Base-by-base conservation (phyloP, 2,888 invertebrate species). In the Tromatobia lineatoria region DNA sequence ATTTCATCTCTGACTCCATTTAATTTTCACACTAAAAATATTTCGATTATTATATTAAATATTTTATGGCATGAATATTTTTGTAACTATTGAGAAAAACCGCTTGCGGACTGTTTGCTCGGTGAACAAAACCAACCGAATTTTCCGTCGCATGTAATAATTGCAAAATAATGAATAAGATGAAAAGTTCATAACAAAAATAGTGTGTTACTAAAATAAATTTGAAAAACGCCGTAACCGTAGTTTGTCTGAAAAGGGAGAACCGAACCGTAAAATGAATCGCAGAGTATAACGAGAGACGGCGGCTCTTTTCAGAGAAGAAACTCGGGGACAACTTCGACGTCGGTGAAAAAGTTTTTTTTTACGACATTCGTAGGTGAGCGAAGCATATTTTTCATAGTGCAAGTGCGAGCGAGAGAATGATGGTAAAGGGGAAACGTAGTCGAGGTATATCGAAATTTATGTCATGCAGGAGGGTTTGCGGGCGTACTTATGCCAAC, bases 321-420 rank as follows among this genome's bases (percentile, higher is more conserved):
- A 81, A 83, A 80, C 81, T 85, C 83, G 57, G 75, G 59, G 75
- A 80, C 78, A 75, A 81, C 79, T 81, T 83, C 67, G 80, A 81
- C 76, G 78, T 81, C 73, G 81, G 66, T 81, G 73, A 73, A 83
- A 85, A 81, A 76, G 20, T 59, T 52, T 82, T 79, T 76, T 86
- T 86, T 86, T 82, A 86, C 84, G 86, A 82, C 80, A 82, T 67
- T 86, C 77, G 86, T 86, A 77, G 84, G 80, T 78, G 84, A 84
- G 78, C 77, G 84, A 75, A 81, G 85, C 78, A 84, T 80, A 86
- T 86, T 84, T 84, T 84, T 86, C 83, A 82, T 34, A 64, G 59
- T 18, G 54, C 3, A 18, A 71, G 29, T 64, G 69, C 13, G 67
- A 74, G 75, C 64, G 42, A 70, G 71, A 69, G 54, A 74, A 50